Percentiles rank a stretch among this genome's conserved stretches.
Evolutionary conservation across 2,113 vertebrate genomes (phyloP).

Genomic region (Ibidorhyncha struthersii): DNA sequence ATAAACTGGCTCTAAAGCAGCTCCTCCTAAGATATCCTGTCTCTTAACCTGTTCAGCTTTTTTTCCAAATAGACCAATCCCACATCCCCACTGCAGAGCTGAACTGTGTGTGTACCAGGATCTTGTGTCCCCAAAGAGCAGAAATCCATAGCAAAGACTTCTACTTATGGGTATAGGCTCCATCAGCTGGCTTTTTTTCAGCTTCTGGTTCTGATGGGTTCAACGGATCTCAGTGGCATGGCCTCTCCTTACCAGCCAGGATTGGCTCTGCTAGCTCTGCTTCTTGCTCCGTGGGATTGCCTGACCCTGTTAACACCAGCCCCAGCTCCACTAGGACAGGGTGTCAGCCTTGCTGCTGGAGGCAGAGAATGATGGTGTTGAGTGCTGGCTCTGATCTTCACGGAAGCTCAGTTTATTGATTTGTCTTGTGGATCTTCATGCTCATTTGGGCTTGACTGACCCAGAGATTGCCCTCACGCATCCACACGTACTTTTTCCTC

Average conservation of each 20-base stretch:
- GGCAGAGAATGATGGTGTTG: not conserved
- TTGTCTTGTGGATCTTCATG: not conserved
- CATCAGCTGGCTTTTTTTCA: not conserved
- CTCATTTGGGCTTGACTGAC: not conserved
- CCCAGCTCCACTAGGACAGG: not conserved
- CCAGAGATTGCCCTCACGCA: not conserved
- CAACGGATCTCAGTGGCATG: not conserved
- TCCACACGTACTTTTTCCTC: not conserved
- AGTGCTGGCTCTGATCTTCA: not conserved
- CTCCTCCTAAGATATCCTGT: not conserved
- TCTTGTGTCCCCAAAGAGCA: not conserved
- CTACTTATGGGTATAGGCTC: not conserved
- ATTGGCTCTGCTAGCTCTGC: not conserved
- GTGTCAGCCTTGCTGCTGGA: not conserved
- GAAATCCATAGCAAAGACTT: not conserved
- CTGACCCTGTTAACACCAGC: not conserved
- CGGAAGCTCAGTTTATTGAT: not conserved
- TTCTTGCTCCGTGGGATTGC: not conserved
- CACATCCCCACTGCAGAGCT: not conserved
- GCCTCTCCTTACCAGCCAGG: not conserved
- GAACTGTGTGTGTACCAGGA: not conserved
- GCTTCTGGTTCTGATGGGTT: not conserved
- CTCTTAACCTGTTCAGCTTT: not conserved
- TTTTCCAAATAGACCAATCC: not conserved
- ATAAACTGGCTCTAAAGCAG: not conserved